Evolutionary conservation across 2,797 vertebrate species (phyloP), one percentile per base, ranked within the genome.

Genomic region (Caiman crocodilus): DNA sequence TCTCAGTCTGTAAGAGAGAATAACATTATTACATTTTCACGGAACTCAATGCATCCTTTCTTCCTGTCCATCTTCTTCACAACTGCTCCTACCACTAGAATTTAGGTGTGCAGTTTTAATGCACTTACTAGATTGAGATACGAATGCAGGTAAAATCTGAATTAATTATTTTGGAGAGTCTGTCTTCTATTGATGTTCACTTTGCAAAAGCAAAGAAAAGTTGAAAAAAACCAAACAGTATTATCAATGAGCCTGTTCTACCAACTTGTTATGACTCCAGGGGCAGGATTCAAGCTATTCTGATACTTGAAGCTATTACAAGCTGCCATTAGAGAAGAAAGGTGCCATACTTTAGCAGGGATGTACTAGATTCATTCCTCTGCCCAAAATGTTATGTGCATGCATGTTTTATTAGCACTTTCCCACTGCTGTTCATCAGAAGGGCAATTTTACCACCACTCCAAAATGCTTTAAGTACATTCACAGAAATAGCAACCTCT

Each of bases 1-100:
- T 90, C 97, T 98, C 75, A 99, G 95, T 96, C 99, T 99, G 95
- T 90, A 98, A 97, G 65, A 79, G 95, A 81, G 90, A 82, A 96
- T 92, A 64, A 56, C 42, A 74, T 85, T 93, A 14, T 73, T 73
- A 73, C 14, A 26, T 73, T 50, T 73, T 42, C 8, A 23, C 50
- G 16, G 42, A 15, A 42, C 14, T 42, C 23, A 50, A 73, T 25
- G 20, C 2, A 14, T 17, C 42, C 4, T 25, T 42, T 42, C 69
- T 23, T 23, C 35, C 23, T 23, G 23, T 14, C 35, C 14, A 16
- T 65, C 35, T 35, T 35, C 35, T 50, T 50, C 42, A 50, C 42
- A 50, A 50, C 42, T 50, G 42, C 42, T 50, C 9, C 42, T 50
- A 50, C 42, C 42, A 50, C 42, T 50, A 50, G 42, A 50, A 50